Conservation (phyloP, 2,888 invertebrate species). For the Zygothrica quintamaculata region DNA sequence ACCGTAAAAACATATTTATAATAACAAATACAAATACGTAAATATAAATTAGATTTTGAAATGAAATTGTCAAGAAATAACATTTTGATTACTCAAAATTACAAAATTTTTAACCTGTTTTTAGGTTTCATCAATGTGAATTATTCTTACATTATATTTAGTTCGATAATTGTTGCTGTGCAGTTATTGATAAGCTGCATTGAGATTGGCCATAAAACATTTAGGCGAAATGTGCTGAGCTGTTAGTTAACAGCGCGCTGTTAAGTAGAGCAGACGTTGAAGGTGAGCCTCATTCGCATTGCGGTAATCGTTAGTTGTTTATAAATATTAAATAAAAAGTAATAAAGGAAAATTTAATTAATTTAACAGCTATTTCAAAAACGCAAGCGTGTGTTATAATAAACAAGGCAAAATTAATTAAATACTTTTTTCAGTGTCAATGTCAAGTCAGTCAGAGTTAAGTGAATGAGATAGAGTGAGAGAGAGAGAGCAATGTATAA, state of each 20-base stretch:
- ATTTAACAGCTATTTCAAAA: constrained; percentile 16
- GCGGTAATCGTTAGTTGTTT: constrained; percentile 15
- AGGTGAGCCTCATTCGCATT: constrained; percentile 25
- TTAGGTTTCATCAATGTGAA: constrained; percentile 36
- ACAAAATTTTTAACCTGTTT: constrained; percentile 3
- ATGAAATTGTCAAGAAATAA: constrained; percentile 13
- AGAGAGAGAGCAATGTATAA: neutral
- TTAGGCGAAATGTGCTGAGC: constrained; percentile 6
- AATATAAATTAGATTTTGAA: constrained; percentile 26
- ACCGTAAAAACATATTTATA: too few relatives aligned
- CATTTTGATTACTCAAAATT: constrained; percentile 16
- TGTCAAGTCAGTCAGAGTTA: constrained; percentile 11
- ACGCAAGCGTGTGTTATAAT: neutral
- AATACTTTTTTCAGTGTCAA: constrained; percentile 40
- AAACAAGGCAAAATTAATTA: constrained; percentile 17
- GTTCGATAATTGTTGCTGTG: constrained; percentile 23
- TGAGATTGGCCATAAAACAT: constrained; percentile 45
- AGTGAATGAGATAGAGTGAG: neutral
- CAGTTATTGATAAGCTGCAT: constrained; percentile 44
- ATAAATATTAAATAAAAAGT: constrained; percentile 3
- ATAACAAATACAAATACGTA: too few relatives aligned
- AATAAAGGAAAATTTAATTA: constrained; percentile 1
- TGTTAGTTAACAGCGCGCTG: constrained; percentile 55
- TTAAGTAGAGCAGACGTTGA: constrained; percentile 40
- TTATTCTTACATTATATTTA: constrained; percentile 4